phyloP scores from a whole-genome alignment of 2,113 vertebrate genomes.

The Orycteropus afer region DNA sequence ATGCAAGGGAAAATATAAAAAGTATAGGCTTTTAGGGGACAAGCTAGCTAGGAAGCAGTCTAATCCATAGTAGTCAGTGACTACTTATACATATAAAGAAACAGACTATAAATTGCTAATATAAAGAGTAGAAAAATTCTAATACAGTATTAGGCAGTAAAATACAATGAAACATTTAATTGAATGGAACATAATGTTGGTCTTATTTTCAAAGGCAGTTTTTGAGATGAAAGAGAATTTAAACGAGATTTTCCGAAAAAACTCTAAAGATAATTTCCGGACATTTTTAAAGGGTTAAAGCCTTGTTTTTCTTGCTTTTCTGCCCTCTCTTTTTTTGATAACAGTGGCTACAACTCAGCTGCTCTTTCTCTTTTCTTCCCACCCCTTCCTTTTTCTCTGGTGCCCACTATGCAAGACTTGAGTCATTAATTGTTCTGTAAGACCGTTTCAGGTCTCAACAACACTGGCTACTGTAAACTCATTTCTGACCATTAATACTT shows the following conservation, averaged over 20 bases:
- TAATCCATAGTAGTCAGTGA: background rate
- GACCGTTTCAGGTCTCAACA: background rate
- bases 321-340: background rate
- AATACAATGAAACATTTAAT: conserved; percentile 16
- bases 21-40: background rate
- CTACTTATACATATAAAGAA: background rate
- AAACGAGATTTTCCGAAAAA: conserved; percentile 18
- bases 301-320: conserved; percentile 38
- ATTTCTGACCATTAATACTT: background rate
- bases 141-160: background rate
- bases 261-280: background rate
- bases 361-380: background rate
- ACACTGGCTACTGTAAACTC: background rate
- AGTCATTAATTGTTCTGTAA: background rate
- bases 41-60: background rate
- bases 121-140: background rate
- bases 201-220: conserved; percentile 34
- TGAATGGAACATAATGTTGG: background rate
- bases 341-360: background rate
- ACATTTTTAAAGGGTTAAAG: background rate
- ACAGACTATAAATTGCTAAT: background rate
- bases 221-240: background rate
- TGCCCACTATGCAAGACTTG: background rate
- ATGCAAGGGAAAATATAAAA: conserved; percentile 2
- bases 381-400: background rate